phyloP scores from a whole-genome alignment of 2,113 vertebrate genomes.

The Zonotrichia leucophrys region DNA sequence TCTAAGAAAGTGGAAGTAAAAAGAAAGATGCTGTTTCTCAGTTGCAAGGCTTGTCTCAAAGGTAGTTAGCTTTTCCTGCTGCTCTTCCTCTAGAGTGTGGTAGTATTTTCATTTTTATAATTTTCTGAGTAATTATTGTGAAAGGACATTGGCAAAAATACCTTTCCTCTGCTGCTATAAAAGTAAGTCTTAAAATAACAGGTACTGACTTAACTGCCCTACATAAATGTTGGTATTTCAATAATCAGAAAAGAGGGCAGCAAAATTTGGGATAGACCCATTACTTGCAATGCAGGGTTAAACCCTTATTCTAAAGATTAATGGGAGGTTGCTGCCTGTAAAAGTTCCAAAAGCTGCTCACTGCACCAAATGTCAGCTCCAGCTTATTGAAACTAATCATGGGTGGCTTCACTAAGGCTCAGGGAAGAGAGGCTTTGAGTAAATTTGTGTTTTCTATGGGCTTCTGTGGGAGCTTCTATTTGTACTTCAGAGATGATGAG shows the following conservation, averaged over 20 bases:
- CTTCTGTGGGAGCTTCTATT: not conserved
- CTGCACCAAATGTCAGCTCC: not conserved
- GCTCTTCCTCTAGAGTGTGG: not conserved
- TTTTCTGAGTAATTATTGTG: not conserved
- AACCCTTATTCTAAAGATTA: not conserved
- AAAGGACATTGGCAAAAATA: constrained; percentile 14
- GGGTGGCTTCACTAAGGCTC: not conserved
- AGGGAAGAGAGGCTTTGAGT: not conserved
- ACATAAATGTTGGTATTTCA: not conserved
- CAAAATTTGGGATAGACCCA: not conserved
- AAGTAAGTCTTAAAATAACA: constrained; percentile 3
- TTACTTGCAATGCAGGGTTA: not conserved
- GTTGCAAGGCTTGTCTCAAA: not conserved
- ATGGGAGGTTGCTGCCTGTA: not conserved
- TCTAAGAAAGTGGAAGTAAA: not conserved
- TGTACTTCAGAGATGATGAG: not conserved
- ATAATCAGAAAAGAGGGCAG: not conserved
- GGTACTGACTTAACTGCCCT: not conserved
- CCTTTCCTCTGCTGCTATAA: not conserved
- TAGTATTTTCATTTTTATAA: not conserved
- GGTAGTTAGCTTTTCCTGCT: not conserved
- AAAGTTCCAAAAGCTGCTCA: not conserved
- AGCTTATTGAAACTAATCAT: not conserved
- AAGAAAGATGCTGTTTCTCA: not conserved
- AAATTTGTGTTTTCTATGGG: not conserved